Evolutionary conservation across 2,113 vertebrate species (phyloP), one percentile per base, ranked within the genome.

Genomic region (Promerops cafer): DNA sequence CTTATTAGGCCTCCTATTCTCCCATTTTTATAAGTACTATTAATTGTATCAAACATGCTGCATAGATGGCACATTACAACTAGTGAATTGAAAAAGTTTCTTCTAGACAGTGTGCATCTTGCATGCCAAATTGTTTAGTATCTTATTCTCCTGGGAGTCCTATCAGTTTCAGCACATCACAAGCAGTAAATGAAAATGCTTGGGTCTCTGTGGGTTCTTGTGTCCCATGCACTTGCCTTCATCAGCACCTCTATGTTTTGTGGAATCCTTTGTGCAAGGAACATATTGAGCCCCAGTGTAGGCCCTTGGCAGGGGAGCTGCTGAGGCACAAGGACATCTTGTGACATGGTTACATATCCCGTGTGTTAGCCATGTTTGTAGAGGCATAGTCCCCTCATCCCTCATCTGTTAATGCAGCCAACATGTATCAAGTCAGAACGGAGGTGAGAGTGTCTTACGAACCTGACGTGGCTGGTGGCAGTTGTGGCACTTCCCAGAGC

Each of bases 71-170:
- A 72, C 31, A 49, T 75, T 66, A 39, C 57, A 78, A 59, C 23
- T 33, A 45, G 47, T 26, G 42, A 50, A 78, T 72, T 89, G 92
- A 94, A 57, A 83, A 75, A 61, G 53, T 74, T 92, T 95, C 72
- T 97, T 82, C 71, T 57, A 86, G 86, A 92, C 57, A 84, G 44
- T 18, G 23, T 75, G 81, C 63, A 85, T 75, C 87, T 94, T 94
- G 90, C 86, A 89, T 89, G 50, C 68, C 90, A 74, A 54, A 93
- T 66, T 95, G 93, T 97, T 95, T 87, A 96, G 75, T 61, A 63
- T 89, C 13, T 93, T 84, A 69, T 90, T 86, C 71, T 89, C 78
- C 91, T 87, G 92, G 87, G 91, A 90, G 65, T 54, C 56, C 3
- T 76, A 86, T 86, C 90, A 83, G 76, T 83, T 74, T 59, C 70